These are phyloP conservation scores for Pogonomyrmex californicus DNA, from an alignment of 1,140 invertebrate species.

Conservation along the genomic window DNA sequence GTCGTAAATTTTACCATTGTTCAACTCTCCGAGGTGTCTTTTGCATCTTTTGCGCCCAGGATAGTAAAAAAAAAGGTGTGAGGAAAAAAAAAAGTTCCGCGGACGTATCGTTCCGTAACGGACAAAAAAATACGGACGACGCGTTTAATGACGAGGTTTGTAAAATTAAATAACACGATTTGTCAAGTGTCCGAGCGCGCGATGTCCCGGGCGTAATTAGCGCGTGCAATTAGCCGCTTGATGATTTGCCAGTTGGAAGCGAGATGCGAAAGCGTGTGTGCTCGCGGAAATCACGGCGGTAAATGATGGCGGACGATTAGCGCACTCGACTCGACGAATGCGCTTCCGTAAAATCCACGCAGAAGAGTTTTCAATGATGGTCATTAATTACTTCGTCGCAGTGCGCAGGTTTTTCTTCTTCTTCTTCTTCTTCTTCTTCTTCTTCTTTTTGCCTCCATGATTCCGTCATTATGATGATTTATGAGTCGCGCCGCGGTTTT, in stretches of 20 bases:
- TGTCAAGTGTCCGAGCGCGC: constrained; percentile 63
- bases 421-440: too few species aligned
- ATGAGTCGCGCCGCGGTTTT: constrained; percentile 25
- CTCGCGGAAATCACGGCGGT: constrained; percentile 48
- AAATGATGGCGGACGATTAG: constrained; percentile 64
- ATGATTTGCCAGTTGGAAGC: constrained; percentile 53
- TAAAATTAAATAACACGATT: constrained; percentile 56
- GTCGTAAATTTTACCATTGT: not conserved
- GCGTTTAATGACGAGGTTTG: not conserved
- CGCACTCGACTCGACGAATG: constrained; percentile 55
- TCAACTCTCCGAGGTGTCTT: not conserved
- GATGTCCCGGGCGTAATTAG: constrained; percentile 55
- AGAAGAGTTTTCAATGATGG: constrained; percentile 25
- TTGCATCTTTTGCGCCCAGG: not conserved
- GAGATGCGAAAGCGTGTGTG: constrained; percentile 52
- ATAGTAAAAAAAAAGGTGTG: not conserved
- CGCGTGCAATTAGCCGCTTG: constrained; percentile 61
- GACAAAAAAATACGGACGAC: not conserved
- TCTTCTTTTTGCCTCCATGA: not conserved
- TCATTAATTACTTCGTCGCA: constrained; percentile 44
- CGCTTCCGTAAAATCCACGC: constrained; percentile 55
- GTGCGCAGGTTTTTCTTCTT: not conserved
- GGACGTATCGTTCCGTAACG: not conserved
- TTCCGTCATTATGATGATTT: constrained; percentile 52
- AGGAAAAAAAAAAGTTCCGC: not conserved